These are phyloP conservation scores for Stenodema calcarata DNA, from an alignment of 2,888 invertebrate species.

Conservation along the genomic window DNA sequence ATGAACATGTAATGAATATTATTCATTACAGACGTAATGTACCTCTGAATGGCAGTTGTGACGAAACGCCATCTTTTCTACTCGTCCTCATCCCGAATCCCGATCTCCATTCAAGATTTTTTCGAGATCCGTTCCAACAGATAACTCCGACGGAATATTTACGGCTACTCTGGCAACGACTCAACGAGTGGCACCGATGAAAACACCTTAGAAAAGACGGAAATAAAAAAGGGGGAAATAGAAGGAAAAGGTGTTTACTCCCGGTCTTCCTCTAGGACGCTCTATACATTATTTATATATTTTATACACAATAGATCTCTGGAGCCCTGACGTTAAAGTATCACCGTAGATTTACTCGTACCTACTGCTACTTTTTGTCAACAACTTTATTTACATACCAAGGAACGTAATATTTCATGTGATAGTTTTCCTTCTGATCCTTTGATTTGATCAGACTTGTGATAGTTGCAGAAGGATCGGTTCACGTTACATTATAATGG, in stretches of 20 bases:
- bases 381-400: background rate
- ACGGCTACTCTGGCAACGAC: background rate
- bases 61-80: too few relatives aligned
- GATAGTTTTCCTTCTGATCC: too few relatives aligned
- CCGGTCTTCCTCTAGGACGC: background rate
- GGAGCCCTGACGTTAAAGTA: background rate
- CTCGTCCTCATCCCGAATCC: too few relatives aligned
- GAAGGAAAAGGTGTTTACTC: background rate
- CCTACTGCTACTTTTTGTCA: background rate
- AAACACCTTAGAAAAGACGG: background rate
- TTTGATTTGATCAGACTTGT: too few relatives aligned
- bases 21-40: too few relatives aligned
- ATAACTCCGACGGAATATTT: background rate
- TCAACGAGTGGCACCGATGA: background rate
- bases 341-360: background rate
- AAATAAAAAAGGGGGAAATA: background rate
- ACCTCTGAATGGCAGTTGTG: too few relatives aligned
- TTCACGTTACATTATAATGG: too few relatives aligned
- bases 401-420: background rate
- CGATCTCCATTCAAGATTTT: background rate
- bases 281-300: background rate
- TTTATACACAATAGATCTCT: background rate
- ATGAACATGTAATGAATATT: too few relatives aligned
- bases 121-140: background rate
- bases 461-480: too few relatives aligned